Percentiles rank a stretch among this genome's conserved stretches.
Conservation (phyloP, 2,888 invertebrate genomes). For the Tenthredo livida region DNA sequence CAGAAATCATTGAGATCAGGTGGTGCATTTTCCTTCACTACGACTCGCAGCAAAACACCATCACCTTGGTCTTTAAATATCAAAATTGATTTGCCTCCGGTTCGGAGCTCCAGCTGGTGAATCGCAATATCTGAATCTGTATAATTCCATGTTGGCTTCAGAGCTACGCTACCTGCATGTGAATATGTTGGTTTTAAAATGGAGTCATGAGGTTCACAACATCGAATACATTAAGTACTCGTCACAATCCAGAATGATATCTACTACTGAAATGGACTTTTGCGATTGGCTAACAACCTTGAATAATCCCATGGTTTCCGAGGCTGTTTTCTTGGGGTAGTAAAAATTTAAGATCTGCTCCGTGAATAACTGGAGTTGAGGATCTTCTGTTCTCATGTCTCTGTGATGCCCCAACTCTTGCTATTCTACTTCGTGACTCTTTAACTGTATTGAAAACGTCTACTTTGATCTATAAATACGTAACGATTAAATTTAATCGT, state of each 20-base stretch:
- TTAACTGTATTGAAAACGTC: conserved; percentile 27
- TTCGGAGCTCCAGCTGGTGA: conserved; percentile 32
- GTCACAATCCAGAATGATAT: neutral
- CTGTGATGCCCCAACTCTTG: conserved; percentile 26
- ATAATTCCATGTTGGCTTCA: conserved; percentile 42
- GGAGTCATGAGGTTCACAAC: neutral
- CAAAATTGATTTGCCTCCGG: conserved; percentile 44
- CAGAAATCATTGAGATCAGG: conserved; percentile 46
- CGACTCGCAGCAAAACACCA: conserved; percentile 42
- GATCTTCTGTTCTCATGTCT: conserved; percentile 7
- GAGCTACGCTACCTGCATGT: neutral
- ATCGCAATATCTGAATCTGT: conserved; percentile 40
- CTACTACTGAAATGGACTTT: conserved; percentile 1
- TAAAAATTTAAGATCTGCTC: conserved; percentile 37
- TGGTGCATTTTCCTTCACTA: conserved; percentile 19
- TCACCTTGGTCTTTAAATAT: conserved; percentile 41
- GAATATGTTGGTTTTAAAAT: neutral
- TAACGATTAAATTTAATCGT: neutral
- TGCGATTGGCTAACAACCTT: neutral
- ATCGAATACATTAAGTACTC: neutral
- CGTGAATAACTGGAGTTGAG: conserved; percentile 11
- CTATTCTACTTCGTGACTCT: conserved; percentile 8
- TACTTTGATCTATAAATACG: conserved; percentile 27
- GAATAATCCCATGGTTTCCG: neutral
- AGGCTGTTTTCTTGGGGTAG: neutral